Conservation (phyloP, 2,113 vertebrate species). For the Chlorocebus sabaeus region DNA sequence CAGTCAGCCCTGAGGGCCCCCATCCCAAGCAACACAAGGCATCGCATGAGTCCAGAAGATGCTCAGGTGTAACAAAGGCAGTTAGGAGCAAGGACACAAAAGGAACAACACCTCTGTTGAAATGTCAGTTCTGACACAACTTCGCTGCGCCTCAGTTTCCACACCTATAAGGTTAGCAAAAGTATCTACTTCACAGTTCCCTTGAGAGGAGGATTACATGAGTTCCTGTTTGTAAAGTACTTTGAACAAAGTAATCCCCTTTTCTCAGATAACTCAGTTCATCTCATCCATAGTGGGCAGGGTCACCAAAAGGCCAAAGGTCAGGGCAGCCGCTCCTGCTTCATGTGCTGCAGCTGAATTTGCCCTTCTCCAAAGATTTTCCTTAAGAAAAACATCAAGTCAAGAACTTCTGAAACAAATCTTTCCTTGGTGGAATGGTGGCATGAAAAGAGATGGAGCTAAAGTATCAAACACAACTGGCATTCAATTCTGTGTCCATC, state of each 20-base stretch:
- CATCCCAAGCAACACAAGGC: not conserved
- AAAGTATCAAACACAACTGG: accelerated
- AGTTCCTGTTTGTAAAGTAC: not conserved
- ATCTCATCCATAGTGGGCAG: not conserved
- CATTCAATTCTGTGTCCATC: not conserved
- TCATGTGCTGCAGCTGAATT: not conserved
- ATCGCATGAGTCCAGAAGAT: not conserved
- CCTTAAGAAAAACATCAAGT: not conserved
- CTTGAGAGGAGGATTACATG: not conserved
- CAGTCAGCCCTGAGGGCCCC: slow-evolving; percentile 13
- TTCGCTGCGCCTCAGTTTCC: not conserved
- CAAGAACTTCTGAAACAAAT: not conserved
- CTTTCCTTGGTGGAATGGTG: not conserved
- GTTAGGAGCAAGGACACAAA: not conserved
- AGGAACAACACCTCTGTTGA: not conserved
- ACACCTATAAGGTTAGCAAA: not conserved
- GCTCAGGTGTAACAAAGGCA: not conserved
- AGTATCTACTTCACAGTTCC: not conserved
- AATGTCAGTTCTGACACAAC: not conserved
- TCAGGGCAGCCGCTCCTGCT: accelerated
- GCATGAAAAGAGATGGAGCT: not conserved
- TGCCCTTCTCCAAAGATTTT: not conserved
- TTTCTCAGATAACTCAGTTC: not conserved
- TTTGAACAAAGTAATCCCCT: not conserved
- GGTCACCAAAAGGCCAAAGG: not conserved